Evolutionary conservation across 2,113 vertebrate genomes (phyloP), one percentile per base, ranked within the genome.

Genomic region (Nipponia nippon): DNA sequence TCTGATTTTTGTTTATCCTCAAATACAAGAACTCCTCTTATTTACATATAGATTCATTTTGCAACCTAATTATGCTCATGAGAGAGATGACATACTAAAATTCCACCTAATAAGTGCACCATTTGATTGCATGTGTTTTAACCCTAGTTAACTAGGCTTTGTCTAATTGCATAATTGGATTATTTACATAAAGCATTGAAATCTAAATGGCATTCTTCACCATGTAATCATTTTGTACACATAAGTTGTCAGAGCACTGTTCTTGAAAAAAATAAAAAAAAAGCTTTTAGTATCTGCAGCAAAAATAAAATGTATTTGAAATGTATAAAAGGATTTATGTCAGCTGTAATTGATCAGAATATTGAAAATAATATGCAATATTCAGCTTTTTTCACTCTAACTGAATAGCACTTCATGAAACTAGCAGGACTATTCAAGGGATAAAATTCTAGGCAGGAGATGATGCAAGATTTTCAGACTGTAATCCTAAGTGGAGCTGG

Each of bases 91-190:
- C 53, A 44, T 87, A 38, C 78, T 90, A 82, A 87, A 94, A 91
- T 95, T 75, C 72, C 15, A 42, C 61, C 52, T 89, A 92, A 81
- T 80, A 95, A 83, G 30, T 53, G 67, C 55, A 59, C 71, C 50
- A 67, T 78, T 82, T 96, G 95, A 93, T 89, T 85, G 84, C 50
- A 67, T 62, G 65, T 56, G 59, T 90, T 96, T 97, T 96, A 93
- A 76, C 93, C 89, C 58, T 92, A 67, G 44, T 95, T 97, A 96
- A 93, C 76, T 79, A 93, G 61, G 73, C 66, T 96, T 96, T 82
- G 62, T 65, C 71, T 97, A 94, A 96, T 96, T 92, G 71, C 40
- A 71, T 94, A 93, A 89, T 92, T 83, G 67, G 61, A 71, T 95
- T 95, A 93, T 97, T 95, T 95, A 92, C 86, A 91, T 89, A 87